Evolutionary conservation across 2,888 invertebrate genomes (phyloP).

Genomic region (Xestoiulus laeticollis): DNA sequence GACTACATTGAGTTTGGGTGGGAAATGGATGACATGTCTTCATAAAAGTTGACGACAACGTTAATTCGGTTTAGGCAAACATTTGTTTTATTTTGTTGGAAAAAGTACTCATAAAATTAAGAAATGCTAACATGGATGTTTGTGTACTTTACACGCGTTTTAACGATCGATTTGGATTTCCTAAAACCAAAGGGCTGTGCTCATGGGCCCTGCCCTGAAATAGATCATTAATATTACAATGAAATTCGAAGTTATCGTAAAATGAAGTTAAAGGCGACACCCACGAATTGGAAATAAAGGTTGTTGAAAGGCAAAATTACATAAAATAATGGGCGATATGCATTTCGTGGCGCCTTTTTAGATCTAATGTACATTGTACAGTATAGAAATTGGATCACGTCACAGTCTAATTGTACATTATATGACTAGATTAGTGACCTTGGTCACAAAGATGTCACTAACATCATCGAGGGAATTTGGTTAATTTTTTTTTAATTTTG

Average conservation of each 20-base stretch:
- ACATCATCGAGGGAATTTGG: no score
- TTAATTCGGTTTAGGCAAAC: conserved; percentile 7
- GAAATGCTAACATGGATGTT: neutral
- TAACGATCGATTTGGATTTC: conserved; percentile 32
- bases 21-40: conserved; percentile 9
- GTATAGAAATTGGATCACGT: no score
- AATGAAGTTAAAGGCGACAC: neutral
- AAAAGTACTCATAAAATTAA: conserved; percentile 31
- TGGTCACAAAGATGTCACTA: no score
- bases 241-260: neutral
- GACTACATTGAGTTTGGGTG: neutral
- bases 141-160: neutral
- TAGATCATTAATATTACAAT: neutral
- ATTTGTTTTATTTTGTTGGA: conserved; percentile 41
- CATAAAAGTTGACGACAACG: neutral
- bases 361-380: neutral
- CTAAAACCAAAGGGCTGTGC: neutral
- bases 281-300: neutral
- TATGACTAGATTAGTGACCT: no score
- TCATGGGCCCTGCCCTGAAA: neutral
- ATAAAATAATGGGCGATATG: neutral
- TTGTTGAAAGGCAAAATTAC: neutral
- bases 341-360: neutral
- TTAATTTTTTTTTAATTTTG: no score
- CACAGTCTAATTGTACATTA: no score